Conservation (phyloP, 2,888 invertebrate species). For the Lithosia quadra region DNA sequence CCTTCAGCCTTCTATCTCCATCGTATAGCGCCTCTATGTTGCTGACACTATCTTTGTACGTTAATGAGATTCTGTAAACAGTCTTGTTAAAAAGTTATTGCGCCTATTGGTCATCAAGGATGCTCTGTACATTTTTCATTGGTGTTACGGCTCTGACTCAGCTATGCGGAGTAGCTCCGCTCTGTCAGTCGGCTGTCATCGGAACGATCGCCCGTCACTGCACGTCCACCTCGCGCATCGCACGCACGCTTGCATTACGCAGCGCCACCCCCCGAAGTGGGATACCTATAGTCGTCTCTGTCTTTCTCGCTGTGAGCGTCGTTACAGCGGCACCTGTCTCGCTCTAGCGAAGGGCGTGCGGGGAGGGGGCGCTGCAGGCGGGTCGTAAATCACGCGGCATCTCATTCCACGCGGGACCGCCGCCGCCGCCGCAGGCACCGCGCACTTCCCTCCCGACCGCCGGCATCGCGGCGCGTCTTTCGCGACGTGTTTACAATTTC, state of each 20-base stretch:
- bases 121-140: conserved; percentile 69
- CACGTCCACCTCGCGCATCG: conserved; percentile 86
- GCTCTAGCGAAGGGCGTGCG: conserved; percentile 76
- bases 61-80: conserved; percentile 62
- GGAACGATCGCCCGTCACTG: conserved; percentile 84
- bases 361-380: conserved; percentile 86
- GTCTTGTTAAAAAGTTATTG: conserved; percentile 66
- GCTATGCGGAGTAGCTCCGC: conserved; percentile 74
- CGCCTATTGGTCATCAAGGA: conserved; percentile 68
- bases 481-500: conserved; percentile 84
- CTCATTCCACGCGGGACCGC: conserved; percentile 87
- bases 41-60: conserved; percentile 52
- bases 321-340: conserved; percentile 62
- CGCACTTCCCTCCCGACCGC: conserved; percentile 83
- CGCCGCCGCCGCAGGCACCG: conserved; percentile 84
- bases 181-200: conserved; percentile 82
- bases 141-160: conserved; percentile 77
- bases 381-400: conserved; percentile 87
- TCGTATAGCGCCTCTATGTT: conserved; percentile 42
- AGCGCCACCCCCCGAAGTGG: conserved; percentile 84
- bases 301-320: conserved; percentile 53
- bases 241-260: conserved; percentile 87
- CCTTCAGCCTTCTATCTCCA: conserved; percentile 63
- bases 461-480: conserved; percentile 83
- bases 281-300: conserved; percentile 73